phyloP scores from a whole-genome alignment of 2,888 invertebrate species.

The Microctonus aethiopoides region DNA sequence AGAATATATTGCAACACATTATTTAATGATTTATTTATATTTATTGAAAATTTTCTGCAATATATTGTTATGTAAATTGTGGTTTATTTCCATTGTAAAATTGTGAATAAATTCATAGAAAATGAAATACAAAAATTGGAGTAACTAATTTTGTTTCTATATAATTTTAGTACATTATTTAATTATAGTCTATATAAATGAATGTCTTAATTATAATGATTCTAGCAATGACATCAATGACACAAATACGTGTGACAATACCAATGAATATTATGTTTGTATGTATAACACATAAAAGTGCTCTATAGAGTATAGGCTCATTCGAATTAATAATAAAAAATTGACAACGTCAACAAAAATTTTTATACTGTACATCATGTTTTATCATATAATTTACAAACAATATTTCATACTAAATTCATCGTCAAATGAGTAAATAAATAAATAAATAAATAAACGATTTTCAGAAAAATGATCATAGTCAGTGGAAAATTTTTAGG shows the following conservation, averaged over 20 bases:
- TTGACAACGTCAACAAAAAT: neutral
- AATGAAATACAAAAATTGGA: slow-evolving; percentile 24
- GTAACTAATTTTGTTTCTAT: slow-evolving; percentile 32
- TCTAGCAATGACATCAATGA: no score
- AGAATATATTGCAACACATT: neutral
- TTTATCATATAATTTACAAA: no score
- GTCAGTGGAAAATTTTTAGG: neutral
- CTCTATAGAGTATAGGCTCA: neutral
- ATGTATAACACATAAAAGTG: neutral
- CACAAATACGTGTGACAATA: no score
- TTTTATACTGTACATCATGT: neutral
- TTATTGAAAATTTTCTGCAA: neutral
- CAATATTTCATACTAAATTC: neutral
- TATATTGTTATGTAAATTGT: slow-evolving; percentile 40
- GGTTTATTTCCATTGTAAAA: slow-evolving; percentile 42
- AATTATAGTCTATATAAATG: no score
- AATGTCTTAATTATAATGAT: no score
- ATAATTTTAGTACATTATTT: no score
- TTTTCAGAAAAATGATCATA: neutral
- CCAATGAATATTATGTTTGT: neutral
- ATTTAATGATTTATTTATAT: no score
- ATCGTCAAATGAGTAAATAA: no score
- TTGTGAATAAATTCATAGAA: slow-evolving; percentile 36
- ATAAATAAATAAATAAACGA: neutral
- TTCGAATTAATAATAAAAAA: neutral